Base-by-base conservation (phyloP, 2,797 vertebrate species). In the Ctenochaetus hawaiiensis region DNA sequence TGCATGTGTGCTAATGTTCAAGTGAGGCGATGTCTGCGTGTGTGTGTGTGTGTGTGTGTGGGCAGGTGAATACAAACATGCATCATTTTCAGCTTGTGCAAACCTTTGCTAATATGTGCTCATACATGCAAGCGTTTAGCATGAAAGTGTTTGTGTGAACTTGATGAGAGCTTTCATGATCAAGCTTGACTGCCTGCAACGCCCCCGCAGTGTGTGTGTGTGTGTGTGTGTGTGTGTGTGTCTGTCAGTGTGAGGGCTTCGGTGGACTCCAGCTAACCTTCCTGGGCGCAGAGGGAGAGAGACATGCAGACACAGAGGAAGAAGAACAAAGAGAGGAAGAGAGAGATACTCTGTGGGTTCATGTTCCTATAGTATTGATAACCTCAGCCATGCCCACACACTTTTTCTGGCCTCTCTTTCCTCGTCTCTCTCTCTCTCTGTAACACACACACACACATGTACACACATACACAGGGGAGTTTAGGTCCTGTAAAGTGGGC, bases 401-500 rank as follows among this genome's bases (percentile, higher is more conserved):
- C 72, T 52, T 72, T 51, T 72, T 79, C 47, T 48, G 69, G 43
- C 64, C 39, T 77, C 61, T 30, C 48, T 44, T 14, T 53, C 23
- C 52, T 37, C 4, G 0, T 61, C 37, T 45, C 47, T 44, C 45
- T 17, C 77, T 9, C 67, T 26, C 62, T 22, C 66, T 41, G 51
- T 61, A 59, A 48, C 72, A 67, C 63, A 23, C 61, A 64, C 69
- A 68, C 48, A 47, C 43, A 53, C 47, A 48, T 43, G n/a, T 47
- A 74, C 60, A 58, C 59, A 64, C 72, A 47, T 60, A 51, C 72
- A 52, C 64, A 75, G 41, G 63, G 80, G 78, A 85, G 80, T 81
- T 82, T 58, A 72, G 78, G 88, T 88, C 80, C 89, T 89, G 87
- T 90, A 94, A 94, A 94, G 89, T 91, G 87, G 92, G 90, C 88